Evolutionary conservation across 1,140 invertebrate species (phyloP).

Genomic region (Sipha flava): DNA sequence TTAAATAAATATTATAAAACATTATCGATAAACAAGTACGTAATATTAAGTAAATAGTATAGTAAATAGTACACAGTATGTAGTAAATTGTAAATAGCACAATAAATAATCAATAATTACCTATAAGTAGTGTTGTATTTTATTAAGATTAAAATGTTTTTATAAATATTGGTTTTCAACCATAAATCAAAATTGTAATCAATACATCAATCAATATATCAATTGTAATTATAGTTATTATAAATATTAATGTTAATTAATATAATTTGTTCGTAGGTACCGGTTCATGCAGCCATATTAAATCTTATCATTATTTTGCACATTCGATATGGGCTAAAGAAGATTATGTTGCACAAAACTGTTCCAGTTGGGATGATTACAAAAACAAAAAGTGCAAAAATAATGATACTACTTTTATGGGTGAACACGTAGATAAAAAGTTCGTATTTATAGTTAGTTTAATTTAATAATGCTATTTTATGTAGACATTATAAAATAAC

Average conservation of each 20-base stretch:
- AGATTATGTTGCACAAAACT: neutral
- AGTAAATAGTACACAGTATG: too few relatives aligned
- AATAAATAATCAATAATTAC: too few relatives aligned
- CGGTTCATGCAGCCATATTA: neutral
- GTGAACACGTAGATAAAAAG: neutral
- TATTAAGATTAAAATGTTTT: too few relatives aligned
- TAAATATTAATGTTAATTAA: neutral
- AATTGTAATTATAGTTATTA: too few relatives aligned
- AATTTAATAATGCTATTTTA: neutral
- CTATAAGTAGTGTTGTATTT: too few relatives aligned
- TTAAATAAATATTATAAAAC: too few relatives aligned
- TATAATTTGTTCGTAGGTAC: neutral
- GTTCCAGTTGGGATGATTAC: neutral
- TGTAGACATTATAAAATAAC: neutral
- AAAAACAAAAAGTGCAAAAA: neutral
- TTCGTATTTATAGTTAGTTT: neutral
- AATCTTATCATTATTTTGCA: neutral
- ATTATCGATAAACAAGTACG: too few relatives aligned
- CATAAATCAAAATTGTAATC: too few relatives aligned
- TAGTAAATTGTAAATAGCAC: too few relatives aligned
- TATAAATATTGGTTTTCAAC: too few relatives aligned
- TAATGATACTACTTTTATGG: neutral
- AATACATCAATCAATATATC: too few relatives aligned
- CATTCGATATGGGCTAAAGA: neutral
- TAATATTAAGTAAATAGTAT: too few relatives aligned